Percentiles rank a stretch among this genome's conserved stretches.
phyloP scores from a whole-genome alignment of 2,113 vertebrate genomes.

The Amblyopsis rosae region DNA sequence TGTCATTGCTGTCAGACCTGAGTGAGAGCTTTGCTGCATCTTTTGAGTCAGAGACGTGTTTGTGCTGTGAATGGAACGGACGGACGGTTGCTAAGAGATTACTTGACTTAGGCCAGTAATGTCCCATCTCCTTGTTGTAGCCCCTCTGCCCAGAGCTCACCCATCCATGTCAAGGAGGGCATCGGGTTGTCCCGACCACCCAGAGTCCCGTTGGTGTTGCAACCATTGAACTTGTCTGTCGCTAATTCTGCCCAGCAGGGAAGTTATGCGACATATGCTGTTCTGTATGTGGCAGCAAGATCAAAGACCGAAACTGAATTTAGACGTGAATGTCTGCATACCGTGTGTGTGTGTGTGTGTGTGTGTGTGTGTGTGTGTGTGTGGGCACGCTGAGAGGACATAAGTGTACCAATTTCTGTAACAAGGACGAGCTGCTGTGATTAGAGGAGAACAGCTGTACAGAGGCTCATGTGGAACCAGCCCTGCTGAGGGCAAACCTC shows the following conservation, averaged over 20 bases:
- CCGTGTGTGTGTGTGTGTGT: constrained; percentile 10
- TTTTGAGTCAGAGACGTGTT: constrained; percentile 37
- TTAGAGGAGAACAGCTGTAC: constrained; percentile 40
- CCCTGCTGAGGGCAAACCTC: constrained; percentile 38
- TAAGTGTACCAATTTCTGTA: constrained; percentile 48
- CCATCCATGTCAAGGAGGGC: constrained; percentile 35
- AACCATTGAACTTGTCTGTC: background rate
- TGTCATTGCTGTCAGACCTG: constrained; percentile 17
- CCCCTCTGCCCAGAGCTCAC: constrained; percentile 25
- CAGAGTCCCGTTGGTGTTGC: background rate
- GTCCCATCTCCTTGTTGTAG: constrained; percentile 41
- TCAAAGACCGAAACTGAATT: constrained; percentile 9
- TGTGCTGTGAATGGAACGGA: constrained; percentile 52
- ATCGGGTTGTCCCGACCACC: background rate
- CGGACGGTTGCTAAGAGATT: constrained; percentile 68
- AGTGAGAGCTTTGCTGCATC: constrained; percentile 26
- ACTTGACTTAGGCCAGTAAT: constrained; percentile 66
- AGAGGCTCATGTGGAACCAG: constrained; percentile 19
- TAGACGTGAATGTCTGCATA: constrained; percentile 23
- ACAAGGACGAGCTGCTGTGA: constrained; percentile 40
- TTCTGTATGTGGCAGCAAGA: background rate
- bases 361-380: constrained; percentile 2
- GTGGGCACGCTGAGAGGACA: background rate
- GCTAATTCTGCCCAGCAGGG: background rate
- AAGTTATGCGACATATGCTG: background rate